These are phyloP conservation scores for Drosophila maculinotata DNA, from an alignment of 2,888 invertebrate genomes.

Conservation along the genomic window DNA sequence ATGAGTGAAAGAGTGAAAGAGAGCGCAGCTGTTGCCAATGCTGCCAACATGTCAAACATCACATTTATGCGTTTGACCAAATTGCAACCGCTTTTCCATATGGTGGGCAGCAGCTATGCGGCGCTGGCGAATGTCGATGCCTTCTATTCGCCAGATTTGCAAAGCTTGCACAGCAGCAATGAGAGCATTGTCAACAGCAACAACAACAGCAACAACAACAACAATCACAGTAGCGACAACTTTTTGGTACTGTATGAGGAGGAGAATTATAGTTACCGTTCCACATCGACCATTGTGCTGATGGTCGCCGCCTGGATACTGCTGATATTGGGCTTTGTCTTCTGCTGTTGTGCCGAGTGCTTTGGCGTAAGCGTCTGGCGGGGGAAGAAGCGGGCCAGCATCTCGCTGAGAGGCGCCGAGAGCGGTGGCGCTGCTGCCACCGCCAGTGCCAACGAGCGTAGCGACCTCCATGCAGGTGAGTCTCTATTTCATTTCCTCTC, in stretches of 20 bases:
- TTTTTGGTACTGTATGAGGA: constrained; percentile 72
- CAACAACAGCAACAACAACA: constrained; percentile 26
- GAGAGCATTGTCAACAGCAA: too few species aligned
- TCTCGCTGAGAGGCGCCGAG: constrained; percentile 41
- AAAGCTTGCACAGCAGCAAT: constrained; percentile 10
- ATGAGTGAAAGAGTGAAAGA: constrained; percentile 8
- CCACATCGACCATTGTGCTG: constrained; percentile 78
- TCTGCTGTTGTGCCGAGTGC: constrained; percentile 83
- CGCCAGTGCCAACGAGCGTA: constrained; percentile 31
- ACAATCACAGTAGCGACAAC: constrained; percentile 53
- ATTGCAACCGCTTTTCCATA: constrained; percentile 66
- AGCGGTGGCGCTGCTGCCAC: constrained; percentile 30
- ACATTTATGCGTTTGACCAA: constrained; percentile 62
- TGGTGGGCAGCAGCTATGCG: constrained; percentile 50
- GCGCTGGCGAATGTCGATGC: constrained; percentile 56
- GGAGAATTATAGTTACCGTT: constrained; percentile 64
- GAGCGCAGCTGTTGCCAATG: constrained; percentile 38
- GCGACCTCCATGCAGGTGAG: constrained; percentile 62
- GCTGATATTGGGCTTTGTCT: constrained; percentile 79
- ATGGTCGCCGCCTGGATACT: constrained; percentile 83
- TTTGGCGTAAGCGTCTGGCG: constrained; percentile 74
- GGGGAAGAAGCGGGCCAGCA: constrained; percentile 63
- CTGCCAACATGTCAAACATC: constrained; percentile 69
- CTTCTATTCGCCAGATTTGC: constrained; percentile 34
- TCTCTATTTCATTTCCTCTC: constrained; percentile 11